Conservation (phyloP, 2,888 invertebrate species). For the Trimorus sp. region DNA sequence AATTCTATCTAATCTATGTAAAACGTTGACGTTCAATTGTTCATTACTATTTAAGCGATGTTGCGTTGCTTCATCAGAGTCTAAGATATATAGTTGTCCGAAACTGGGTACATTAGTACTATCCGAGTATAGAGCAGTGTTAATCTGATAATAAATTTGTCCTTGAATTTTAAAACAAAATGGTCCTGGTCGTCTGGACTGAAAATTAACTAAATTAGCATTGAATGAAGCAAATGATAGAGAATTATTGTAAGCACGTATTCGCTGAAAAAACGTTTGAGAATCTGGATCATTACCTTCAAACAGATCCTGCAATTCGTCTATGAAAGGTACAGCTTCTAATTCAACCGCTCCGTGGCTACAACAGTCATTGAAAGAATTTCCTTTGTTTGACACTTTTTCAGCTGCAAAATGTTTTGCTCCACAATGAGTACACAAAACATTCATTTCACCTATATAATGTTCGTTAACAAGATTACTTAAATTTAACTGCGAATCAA, state of each 20-base stretch:
- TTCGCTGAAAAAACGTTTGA: not conserved
- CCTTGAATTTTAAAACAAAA: slow-evolving; percentile 6
- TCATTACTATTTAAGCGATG: too few relatives aligned
- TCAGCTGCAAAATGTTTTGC: not conserved
- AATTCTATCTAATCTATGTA: not conserved
- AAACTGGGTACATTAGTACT: not conserved
- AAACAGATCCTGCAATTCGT: not conserved
- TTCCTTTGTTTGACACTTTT: not conserved
- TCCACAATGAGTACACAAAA: slow-evolving; percentile 1
- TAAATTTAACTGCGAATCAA: not conserved
- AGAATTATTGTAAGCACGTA: slow-evolving; percentile 10
- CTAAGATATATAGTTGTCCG: slow-evolving; percentile 3
- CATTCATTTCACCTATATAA: not conserved
- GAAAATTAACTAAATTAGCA: slow-evolving; percentile 5
- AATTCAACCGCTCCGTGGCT: not conserved
- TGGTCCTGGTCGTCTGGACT: slow-evolving; percentile 6
- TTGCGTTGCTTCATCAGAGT: not conserved
- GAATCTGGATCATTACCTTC: not conserved
- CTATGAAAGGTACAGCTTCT: not conserved
- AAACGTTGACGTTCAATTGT: not conserved
- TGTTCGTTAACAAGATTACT: not conserved
- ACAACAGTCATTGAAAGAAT: slow-evolving; percentile 12
- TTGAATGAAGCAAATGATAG: slow-evolving; percentile 4
- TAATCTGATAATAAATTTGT: not conserved
- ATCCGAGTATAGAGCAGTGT: not conserved